Conservation (phyloP, 2,797 vertebrate genomes). For the Arctocebus calabarensis region DNA sequence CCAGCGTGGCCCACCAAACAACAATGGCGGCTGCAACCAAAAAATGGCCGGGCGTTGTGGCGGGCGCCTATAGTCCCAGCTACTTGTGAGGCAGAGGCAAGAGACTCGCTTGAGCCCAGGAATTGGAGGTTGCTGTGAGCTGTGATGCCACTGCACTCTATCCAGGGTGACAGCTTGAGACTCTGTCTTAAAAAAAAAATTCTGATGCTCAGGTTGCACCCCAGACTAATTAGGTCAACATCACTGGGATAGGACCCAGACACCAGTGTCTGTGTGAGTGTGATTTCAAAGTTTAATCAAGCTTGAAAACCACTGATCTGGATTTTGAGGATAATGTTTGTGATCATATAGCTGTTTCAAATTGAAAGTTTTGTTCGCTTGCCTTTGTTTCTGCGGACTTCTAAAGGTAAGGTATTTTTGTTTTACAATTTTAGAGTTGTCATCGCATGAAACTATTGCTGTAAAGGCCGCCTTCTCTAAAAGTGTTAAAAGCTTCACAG, state of each 20-base stretch:
- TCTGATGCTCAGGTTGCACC: neutral
- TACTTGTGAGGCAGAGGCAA: too few species aligned
- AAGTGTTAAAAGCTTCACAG: neutral
- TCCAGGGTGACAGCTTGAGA: too few species aligned
- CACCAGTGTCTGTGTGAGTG: neutral
- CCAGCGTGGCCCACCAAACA: too few species aligned
- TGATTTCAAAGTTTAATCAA: conserved; percentile 14
- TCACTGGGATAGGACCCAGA: neutral
- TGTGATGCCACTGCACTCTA: too few species aligned
- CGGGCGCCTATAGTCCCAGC: too few species aligned
- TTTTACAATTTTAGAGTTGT: conserved; percentile 29
- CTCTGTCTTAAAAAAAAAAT: too few species aligned
- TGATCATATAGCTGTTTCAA: neutral
- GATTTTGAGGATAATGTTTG: neutral
- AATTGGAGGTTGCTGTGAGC: too few species aligned
- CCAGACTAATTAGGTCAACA: neutral
- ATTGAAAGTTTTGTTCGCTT: neutral
- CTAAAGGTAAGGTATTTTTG: conserved; percentile 31
- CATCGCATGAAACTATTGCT: neutral
- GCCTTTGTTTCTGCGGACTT: conserved; percentile 1
- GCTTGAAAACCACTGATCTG: neutral
- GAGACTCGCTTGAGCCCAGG: too few species aligned
- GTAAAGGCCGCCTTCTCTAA: neutral
- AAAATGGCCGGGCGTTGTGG: too few species aligned
- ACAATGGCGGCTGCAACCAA: too few species aligned